Base-by-base conservation (phyloP, 2,888 invertebrate species). In the Heteromyza rotundicornis region DNA sequence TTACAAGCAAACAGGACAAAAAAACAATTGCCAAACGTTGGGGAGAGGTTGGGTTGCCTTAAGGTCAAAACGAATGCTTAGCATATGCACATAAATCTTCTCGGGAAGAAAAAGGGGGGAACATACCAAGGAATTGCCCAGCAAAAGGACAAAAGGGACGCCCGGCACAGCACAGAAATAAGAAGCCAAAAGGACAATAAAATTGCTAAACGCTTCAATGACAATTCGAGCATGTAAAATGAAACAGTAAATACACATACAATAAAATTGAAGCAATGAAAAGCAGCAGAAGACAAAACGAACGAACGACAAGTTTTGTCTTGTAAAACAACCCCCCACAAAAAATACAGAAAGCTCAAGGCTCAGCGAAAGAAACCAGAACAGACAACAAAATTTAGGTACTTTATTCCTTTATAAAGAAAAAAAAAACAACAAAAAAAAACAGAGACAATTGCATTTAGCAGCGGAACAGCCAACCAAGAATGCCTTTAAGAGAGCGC, bases 201-300 rank as follows among this genome's bases (percentile, higher is more conserved):
- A 75, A 79, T 79, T 77, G 70, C 73, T 78, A 77, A 79, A 78
- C 73, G 76, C 75, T 78, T 77, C 76, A 75, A 71, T 76, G 74
- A 72, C 75, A 77, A 77, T 73, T 77, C 75, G 70, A 79, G 74
- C 79, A 76, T 80, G 71, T 74, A 75, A 77, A 78, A 73, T 62
- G 60, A 54, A 57, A 61, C 49, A 68, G 56, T 55, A 32, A 47
- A 57, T 65, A 44, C 62, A 65, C 60, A 47, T 47, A 47, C n/a
- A 47, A 47, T 47, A 47, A 57, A 53, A n/a, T n/a, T n/a, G n/a
- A n/a, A n/a, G n/a, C n/a, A n/a, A n/a, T n/a, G n/a, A n/a, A n/a
- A 62, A 62, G 57, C 57, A 53, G 57, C 47, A 54, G 53, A 57
- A 47, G 58, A 53, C 55, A 54, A 59, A n/a, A 54, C 53, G 40